A percentile compares a stretch with the other conserved stretches of the same genome.
Evolutionary conservation across 2,113 vertebrate genomes (phyloP).

Genomic region (Panthera tigris): DNA sequence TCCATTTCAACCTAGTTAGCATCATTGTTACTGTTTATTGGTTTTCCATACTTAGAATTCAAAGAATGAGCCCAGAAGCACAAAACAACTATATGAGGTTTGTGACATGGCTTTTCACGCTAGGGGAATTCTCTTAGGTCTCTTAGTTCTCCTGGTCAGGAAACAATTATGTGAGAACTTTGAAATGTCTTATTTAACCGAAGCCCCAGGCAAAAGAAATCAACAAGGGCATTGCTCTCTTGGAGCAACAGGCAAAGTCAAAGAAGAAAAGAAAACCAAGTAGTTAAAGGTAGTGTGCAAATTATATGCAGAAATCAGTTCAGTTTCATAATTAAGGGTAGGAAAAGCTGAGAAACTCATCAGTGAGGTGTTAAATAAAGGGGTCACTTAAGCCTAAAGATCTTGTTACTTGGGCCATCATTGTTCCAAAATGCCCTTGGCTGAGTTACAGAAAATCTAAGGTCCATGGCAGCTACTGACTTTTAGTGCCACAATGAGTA

Average conservation of each 20-base stretch:
- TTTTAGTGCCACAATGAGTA: conserved; percentile 75
- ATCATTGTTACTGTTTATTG: neutral
- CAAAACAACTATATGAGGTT: neutral
- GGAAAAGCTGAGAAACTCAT: conserved; percentile 29
- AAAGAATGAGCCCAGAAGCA: neutral
- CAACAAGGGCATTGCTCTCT: neutral
- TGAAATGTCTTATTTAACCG: conserved; percentile 30
- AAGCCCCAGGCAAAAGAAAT: conserved; percentile 29
- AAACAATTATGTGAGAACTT: neutral
- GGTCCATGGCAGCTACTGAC: conserved; percentile 65
- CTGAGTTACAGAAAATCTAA: conserved; percentile 75
- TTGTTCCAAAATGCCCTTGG: conserved; percentile 53
- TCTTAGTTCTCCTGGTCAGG: neutral
- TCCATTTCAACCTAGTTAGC: conserved; percentile 40
- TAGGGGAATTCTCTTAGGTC: neutral
- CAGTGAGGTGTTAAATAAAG: conserved; percentile 57
- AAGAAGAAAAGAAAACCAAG: conserved; percentile 38
- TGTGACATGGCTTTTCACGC: neutral
- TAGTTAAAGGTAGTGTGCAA: neutral
- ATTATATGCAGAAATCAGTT: neutral
- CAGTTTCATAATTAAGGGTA: neutral
- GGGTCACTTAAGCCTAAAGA: conserved; percentile 50
- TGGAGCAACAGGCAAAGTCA: conserved; percentile 31
- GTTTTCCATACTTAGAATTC: conserved; percentile 31
- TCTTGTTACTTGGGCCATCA: neutral